Evolutionary conservation across 2,888 invertebrate genomes (phyloP), one percentile per base, ranked within the genome.

Genomic region (Acrocera orbiculus): DNA sequence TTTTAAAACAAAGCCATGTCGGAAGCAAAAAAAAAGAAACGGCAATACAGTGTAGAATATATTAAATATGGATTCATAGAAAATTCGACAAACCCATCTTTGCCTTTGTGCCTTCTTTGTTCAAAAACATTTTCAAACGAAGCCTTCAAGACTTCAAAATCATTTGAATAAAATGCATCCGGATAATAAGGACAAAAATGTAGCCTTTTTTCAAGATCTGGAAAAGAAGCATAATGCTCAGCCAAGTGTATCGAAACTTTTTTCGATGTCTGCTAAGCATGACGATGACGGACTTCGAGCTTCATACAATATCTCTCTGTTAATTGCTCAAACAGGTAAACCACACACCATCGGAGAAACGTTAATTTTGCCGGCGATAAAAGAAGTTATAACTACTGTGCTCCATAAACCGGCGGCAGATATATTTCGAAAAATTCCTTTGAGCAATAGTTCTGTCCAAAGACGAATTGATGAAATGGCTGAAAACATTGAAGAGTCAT

Each of bases 401-500:
- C 38, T 49, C 39, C 45, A 51, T 43, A 47, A 46, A 45, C 41
- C 46, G 42, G 37, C 49, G 40, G 44, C 31, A 44, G 48, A 48
- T 44, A 40, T 46, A 27, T 22, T 50, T 25, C 46, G 45, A 47
- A 50, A 37, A 48, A 51, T 45, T 50, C 46, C 46, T 44, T 50
- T 49, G 17, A 48, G 44, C 39, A 47, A 50, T 40, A 52, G 46
- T 35, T 47, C 48, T 31, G 46, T 48, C 38, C 39, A 48, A 47
- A 47, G 49, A 45, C 42, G 42, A 37, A 46, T 48, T 46, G 49
- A 51, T 50, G 46, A 51, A 49, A 53, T 50, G 47, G 45, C 44
- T 37, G 32, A 41, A 39, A 44, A 49, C 45, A 39, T 51, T 40
- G 48, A 52, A 50, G 46, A 40, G 34, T 47, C 45, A 30, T 52